phyloP scores from a whole-genome alignment of 2,113 vertebrate genomes.

The Gila orcuttii region DNA sequence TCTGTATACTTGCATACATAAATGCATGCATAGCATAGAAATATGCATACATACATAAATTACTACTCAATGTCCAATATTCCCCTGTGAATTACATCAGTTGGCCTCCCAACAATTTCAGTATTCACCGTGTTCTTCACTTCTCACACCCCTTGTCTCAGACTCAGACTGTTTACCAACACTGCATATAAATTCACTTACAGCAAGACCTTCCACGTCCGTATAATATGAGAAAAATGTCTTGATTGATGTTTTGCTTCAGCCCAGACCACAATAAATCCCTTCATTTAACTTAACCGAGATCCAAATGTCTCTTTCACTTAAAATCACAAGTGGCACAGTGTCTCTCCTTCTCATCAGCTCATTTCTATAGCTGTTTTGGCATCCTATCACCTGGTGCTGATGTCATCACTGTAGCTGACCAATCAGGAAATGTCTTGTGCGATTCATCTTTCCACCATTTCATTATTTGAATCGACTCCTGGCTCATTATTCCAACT shows the following conservation, averaged over 20 bases:
- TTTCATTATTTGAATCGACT: not conserved
- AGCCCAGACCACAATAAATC: not conserved
- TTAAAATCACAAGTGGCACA: not conserved
- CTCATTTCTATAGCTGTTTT: not conserved
- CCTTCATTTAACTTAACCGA: not conserved
- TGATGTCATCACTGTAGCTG: constrained; percentile 8
- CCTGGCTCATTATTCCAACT: not conserved
- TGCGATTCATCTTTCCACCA: not conserved
- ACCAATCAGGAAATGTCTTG: not conserved
- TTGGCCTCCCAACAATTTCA: not conserved
- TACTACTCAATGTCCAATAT: not conserved
- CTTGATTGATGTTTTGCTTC: not conserved
- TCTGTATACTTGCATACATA: too few relatives aligned
- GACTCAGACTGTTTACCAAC: not conserved
- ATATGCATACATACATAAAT: too few relatives aligned
- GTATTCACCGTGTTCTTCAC: not conserved
- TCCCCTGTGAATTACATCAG: not conserved
- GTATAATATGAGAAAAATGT: not conserved
- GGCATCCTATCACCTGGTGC: not conserved
- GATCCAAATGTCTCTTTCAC: not conserved
- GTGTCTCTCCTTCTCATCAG: not conserved
- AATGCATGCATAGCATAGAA: too few relatives aligned
- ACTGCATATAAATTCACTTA: not conserved
- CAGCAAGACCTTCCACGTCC: not conserved
- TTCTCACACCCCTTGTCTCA: not conserved